Percentiles rank a stretch among this genome's conserved stretches.
Evolutionary conservation across 2,888 invertebrate species (phyloP).

Genomic region (Cataglyphis livida): DNA sequence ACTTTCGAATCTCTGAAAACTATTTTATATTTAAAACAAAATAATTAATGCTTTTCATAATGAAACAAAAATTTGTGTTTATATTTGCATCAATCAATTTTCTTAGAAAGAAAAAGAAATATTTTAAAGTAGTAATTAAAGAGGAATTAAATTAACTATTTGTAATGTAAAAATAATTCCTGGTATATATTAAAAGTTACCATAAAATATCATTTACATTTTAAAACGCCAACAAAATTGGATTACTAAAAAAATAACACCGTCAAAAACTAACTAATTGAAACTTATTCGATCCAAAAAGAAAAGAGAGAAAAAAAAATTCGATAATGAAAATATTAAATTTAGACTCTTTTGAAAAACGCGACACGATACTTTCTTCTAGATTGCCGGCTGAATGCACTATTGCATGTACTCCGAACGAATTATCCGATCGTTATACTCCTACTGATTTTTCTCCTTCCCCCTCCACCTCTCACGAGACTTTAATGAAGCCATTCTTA

Average conservation of each 20-base stretch:
- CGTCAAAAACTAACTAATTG: conserved; percentile 2
- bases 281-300: background rate
- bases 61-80: background rate
- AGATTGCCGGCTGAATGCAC: conserved; percentile 33
- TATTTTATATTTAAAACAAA: background rate
- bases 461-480: background rate
- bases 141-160: background rate
- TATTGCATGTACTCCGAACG: conserved; percentile 21
- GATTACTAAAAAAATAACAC: background rate
- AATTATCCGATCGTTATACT: conserved; percentile 39
- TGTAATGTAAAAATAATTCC: background rate
- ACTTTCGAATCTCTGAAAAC: background rate
- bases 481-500: conserved; percentile 12
- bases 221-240: background rate
- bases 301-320: background rate
- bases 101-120: background rate
- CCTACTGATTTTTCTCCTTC: conserved; percentile 3
- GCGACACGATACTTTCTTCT: background rate
- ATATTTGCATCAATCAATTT: background rate
- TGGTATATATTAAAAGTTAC: background rate
- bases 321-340: background rate
- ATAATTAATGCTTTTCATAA: background rate
- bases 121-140: background rate
- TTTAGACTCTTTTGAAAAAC: background rate
- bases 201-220: background rate